Evolutionary conservation across 2,113 vertebrate genomes (phyloP).

Genomic region (Brachyhypopomus occidentalis): DNA sequence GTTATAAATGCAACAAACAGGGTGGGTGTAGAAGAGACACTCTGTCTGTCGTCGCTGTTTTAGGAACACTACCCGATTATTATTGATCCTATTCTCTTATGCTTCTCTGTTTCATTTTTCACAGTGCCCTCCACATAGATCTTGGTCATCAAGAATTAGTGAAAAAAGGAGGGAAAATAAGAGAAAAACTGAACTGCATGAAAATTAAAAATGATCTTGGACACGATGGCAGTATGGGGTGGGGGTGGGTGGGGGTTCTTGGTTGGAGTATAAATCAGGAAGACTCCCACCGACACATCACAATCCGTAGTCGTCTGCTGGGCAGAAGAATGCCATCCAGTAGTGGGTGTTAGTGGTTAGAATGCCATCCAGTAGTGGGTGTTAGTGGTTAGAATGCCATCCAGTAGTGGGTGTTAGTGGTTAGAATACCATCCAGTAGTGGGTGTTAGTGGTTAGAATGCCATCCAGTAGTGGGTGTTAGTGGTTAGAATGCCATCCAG

Average conservation of each 20-base stretch:
- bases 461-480: no score
- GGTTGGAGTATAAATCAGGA: conserved; percentile 6
- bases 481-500: no score
- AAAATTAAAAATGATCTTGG: not conserved
- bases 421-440: no score
- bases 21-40: conserved; percentile 9
- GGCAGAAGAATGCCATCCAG: not conserved
- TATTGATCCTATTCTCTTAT: conserved; percentile 37
- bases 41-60: conserved; percentile 24
- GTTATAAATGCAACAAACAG: conserved; percentile 27
- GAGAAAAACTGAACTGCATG: not conserved
- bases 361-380: no score
- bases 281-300: conserved; percentile 23
- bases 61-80: conserved; percentile 22
- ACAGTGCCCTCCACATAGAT: not conserved
- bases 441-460: no score
- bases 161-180: not conserved
- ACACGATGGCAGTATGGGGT: no score
- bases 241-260: not conserved
- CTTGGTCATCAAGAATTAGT: not conserved
- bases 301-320: not conserved
- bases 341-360: not conserved
- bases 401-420: no score
- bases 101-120: conserved; percentile 38
- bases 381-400: no score